Evolutionary conservation across 2,797 vertebrate genomes (phyloP), one percentile per base, ranked within the genome.

Genomic region (Muscicapa striata): DNA sequence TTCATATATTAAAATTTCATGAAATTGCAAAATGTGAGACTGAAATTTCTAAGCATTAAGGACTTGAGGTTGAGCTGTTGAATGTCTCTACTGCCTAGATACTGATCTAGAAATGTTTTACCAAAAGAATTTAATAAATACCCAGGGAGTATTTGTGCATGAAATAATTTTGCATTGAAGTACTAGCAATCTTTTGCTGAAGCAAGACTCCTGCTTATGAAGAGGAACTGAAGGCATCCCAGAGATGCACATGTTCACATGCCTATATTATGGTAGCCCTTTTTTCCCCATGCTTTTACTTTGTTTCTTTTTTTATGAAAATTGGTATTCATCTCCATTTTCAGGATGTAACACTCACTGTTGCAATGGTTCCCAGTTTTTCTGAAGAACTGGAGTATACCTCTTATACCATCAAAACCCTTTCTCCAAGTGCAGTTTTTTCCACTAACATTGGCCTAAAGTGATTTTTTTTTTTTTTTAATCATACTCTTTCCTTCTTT

Each of bases 1-100:
- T 93, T 95, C 76, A 41, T 91, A 78, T 38, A 88, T 85, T 96
- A 94, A 90, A 90, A 66, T 88, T 63, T 83, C 4, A 64, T 54
- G 20, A 72, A 84, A 91, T 74, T 70, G 12, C 20, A 4, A 58
- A 90, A 62, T 41, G 52, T 91, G 84, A 22, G 49, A 75, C 64
- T 92, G 61, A 80, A 55, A 87, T 94, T 95, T 90, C 54, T 87
- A 55, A 75, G 32, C 15, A 15, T 79, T 62, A 84, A 43, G 32
- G 45, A 54, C 29, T 79, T 86, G 69, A 86, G 29, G 15, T 23
- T 51, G 34, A 79, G 15, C 21, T 93, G 23, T 59, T 81, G 36
- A 38, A 45, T 81, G 30, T 27, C 29, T 70, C 1, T 72, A 24
- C 54, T 87, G 91, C 54, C 26, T 70, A 66, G 17, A 45, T 64